Conservation (phyloP, 2,888 invertebrate species). For the Ecliptopera silaceata region DNA sequence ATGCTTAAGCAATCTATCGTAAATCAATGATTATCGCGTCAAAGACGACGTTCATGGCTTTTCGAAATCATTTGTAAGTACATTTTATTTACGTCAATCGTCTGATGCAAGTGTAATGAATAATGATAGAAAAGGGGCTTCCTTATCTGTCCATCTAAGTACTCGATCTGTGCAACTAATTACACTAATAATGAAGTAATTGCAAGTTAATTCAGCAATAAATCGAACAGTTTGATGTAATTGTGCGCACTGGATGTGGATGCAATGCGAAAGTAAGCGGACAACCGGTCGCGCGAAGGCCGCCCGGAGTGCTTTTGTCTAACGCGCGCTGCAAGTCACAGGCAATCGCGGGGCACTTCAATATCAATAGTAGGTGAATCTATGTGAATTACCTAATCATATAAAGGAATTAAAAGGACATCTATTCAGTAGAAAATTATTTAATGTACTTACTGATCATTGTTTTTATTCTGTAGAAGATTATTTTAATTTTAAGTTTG, state of each 20-base stretch:
- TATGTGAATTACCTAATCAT: too few species aligned
- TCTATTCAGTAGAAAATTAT: too few species aligned
- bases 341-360: constrained; percentile 36
- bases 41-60: not conserved
- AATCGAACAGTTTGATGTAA: constrained; percentile 53
- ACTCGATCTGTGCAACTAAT: constrained; percentile 1
- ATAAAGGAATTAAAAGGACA: too few species aligned
- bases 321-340: constrained; percentile 48
- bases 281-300: constrained; percentile 78
- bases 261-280: constrained; percentile 78
- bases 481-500: too few species aligned
- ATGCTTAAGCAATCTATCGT: too few species aligned
- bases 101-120: not conserved
- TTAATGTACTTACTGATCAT: too few species aligned
- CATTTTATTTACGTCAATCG: too few species aligned
- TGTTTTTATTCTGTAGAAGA: too few species aligned
- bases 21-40: too few species aligned
- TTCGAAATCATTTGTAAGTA: not conserved
- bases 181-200: constrained; percentile 20
- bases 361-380: not conserved
- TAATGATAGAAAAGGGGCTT: not conserved
- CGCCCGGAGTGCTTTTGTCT: constrained; percentile 74
- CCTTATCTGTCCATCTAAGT: not conserved
- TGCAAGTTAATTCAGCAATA: constrained; percentile 39
- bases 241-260: constrained; percentile 38